Evolutionary conservation across 53 echinoderm and acorn worm species (phyloP), one percentile per base, ranked within the genome.

Genomic region (Arbacia lixula): DNA sequence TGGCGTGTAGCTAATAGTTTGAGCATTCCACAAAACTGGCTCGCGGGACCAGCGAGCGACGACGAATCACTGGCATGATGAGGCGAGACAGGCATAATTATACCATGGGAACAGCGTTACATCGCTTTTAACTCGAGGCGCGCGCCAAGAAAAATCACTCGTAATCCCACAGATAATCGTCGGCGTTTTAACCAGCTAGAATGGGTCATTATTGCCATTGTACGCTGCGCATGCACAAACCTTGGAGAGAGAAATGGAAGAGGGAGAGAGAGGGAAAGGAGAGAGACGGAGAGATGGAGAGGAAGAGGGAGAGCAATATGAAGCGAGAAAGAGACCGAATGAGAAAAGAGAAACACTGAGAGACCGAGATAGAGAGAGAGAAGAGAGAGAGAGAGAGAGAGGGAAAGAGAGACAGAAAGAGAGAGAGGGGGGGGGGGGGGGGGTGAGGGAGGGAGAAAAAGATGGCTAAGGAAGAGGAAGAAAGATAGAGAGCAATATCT

Each of bases 81-180:
- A 40, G 52, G 82, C 64, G 82, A 81, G 82, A 81, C 82, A 81
- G n/a, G 82, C 49, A 8, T 81, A 81, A 81, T 81, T 81, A 63
- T 64, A 30, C 51, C 82, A 43, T 81, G 82, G 64, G 64, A 63
- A 81, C 82, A 29, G 50, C 60, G 9, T 61, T 64, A 40, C 62
- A 20, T 36, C 50, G 20, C 49, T 35, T 28, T 63, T 50, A 29
- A 17, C 36, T 36, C 55, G 21, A 25, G 33, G 60, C 55, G 78
- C 60, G 58, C 56, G 36, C 53, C 43, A 46, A 74, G 69, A 53
- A 74, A 71, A 74, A 53, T 74, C 53, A 34, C 53, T 53, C n/a
- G 74, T 74, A 52, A 74, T 74, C 74, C 51, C 74, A 34, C 20
- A 46, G 74, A 42, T 74, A 74, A 74, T 74, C 74, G 46, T 50